Base-by-base conservation (phyloP, 2,113 vertebrate species). In the Scatophagus argus region DNA sequence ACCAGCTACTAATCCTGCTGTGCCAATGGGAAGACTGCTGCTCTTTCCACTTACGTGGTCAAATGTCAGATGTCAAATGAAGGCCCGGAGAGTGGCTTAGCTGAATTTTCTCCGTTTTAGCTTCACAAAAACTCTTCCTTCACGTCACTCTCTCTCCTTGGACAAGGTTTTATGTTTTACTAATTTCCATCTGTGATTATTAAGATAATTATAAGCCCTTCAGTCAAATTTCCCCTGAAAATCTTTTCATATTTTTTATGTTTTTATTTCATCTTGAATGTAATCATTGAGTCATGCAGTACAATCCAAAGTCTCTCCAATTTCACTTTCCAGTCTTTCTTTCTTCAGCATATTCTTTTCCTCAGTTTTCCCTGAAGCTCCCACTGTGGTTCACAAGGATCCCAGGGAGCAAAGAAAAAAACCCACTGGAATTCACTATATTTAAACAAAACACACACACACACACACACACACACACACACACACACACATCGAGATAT, bases 341-440 rank as follows among this genome's bases (percentile, higher is more conserved):
- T 67, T 43, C 58, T 67, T 67, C 32, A 41, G 27, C 41, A 36
- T 66, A 72, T 52, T 41, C 39, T 69, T 61, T 55, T 71, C 36
- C 61, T 79, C 67, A 16, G 47, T 64, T 85, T 77, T 69, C 65
- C 69, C 77, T 52, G 58, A 79, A 83, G 67, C 88, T 82, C 60
- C 51, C 34, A 69, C 43, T 70, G 82, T 85, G 92, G 89, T 87
- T 92, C 83, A 63, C 90, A 92, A 89, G 88, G 86, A 88, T 87
- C 85, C 82, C 77, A 87, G 62, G 85, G 89, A 90, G 86, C 79
- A 85, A 52, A 66, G 79, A 68, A 81, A 80, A 41, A 84, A 89
- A 77, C 61, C 87, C 83, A 81, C 81, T 79, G 88, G 91, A 93
- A 90, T 92, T 82, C 68, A 91, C 92, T 87, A 89, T 92, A 91